A percentile compares a stretch with the other conserved stretches of the same genome.
These are phyloP conservation scores for Euplexia lucipara DNA, from an alignment of 2,888 invertebrate genomes.

Conservation along the genomic window DNA sequence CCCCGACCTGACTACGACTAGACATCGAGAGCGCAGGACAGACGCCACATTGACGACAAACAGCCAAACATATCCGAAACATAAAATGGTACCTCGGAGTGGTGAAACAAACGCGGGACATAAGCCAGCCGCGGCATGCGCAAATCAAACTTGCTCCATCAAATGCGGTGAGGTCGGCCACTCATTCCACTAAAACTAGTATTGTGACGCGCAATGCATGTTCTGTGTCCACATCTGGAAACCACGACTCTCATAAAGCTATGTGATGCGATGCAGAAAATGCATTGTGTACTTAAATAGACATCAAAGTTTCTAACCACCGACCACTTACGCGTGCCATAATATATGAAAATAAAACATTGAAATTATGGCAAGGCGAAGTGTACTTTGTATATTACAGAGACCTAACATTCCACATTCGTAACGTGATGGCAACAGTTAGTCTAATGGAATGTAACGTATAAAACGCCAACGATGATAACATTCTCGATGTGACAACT, in stretches of 20 bases:
- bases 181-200: conserved; percentile 90
- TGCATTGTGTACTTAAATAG: conserved; percentile 80
- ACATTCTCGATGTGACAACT: conserved; percentile 88
- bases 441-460: conserved; percentile 72
- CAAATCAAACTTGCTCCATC: conserved; percentile 90
- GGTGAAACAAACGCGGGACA: conserved; percentile 88
- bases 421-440: conserved; percentile 69
- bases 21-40: conserved; percentile 84
- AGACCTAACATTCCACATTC: conserved; percentile 83
- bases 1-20: conserved; percentile 80
- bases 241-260: conserved; percentile 68
- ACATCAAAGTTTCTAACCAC: conserved; percentile 76
- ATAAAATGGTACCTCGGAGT: conserved; percentile 87
- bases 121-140: conserved; percentile 89
- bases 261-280: conserved; percentile 80
- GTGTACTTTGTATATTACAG: conserved; percentile 81
- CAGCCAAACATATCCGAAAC: conserved; percentile 85
- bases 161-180: conserved; percentile 90
- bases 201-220: conserved; percentile 86
- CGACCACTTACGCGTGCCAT: conserved; percentile 68
- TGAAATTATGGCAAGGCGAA: conserved; percentile 71
- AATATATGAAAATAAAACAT: conserved; percentile 66
- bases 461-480: conserved; percentile 83
- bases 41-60: conserved; percentile 88
- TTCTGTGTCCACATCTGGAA: conserved; percentile 82